Percentiles rank a stretch among this genome's conserved stretches.
These are phyloP conservation scores for Pogoniulus pusillus DNA, from an alignment of 2,797 vertebrate species.

Conservation along the genomic window DNA sequence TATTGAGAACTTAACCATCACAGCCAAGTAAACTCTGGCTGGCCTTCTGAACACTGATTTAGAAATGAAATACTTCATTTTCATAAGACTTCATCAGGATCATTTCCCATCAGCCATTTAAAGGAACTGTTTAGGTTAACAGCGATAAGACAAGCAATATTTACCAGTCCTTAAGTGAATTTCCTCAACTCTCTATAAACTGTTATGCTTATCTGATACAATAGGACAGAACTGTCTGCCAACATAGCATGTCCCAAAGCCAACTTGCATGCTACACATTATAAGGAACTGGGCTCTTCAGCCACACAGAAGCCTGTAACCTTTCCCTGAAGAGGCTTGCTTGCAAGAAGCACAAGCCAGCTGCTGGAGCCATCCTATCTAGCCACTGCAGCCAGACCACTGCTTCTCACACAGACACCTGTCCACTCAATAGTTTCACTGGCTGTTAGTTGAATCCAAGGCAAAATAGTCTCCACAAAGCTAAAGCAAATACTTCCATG, in stretches of 20 bases:
- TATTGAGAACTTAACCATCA: not conserved
- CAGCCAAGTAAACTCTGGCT: not conserved
- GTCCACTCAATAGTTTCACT: not conserved
- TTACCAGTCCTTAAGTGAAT: conserved; percentile 26
- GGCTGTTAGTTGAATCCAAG: not conserved
- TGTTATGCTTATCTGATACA: conserved; percentile 21
- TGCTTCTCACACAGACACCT: not conserved
- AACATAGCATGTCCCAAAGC: not conserved
- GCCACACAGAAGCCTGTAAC: not conserved
- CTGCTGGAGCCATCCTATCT: rapidly evolving
- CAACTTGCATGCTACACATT: rapidly evolving
- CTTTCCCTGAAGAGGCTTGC: not conserved
- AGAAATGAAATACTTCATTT: conserved; percentile 5
- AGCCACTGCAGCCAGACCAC: not conserved
- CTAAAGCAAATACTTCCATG: not conserved
- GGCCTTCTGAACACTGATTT: not conserved
- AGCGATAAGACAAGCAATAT: conserved; percentile 44
- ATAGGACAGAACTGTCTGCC: not conserved
- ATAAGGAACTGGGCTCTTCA: not conserved
- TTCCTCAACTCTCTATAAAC: conserved; percentile 42
- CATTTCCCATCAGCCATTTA: conserved; percentile 15
- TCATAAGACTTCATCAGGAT: not conserved
- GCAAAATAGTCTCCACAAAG: not conserved
- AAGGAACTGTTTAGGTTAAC: conserved; percentile 35
- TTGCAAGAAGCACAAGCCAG: not conserved